These are phyloP conservation scores for Arge pagana DNA, from an alignment of 2,888 invertebrate species.

Conservation along the genomic window DNA sequence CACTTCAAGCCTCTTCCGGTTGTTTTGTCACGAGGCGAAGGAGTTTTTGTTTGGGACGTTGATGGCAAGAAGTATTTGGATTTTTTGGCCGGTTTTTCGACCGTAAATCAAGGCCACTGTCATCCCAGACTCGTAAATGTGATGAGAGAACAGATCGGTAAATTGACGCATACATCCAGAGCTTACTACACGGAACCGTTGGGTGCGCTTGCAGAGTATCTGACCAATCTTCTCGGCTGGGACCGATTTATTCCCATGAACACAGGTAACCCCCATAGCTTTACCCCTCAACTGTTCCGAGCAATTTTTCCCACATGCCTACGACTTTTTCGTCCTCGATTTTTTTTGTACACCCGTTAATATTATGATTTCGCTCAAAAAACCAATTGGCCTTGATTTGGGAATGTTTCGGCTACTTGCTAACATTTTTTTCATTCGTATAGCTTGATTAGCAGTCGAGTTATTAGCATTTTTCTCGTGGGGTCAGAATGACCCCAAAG, in stretches of 20 bases:
- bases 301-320: no score
- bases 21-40: conserved; percentile 68
- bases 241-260: conserved; percentile 85
- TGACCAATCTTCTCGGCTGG: conserved; percentile 73
- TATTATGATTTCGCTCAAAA: no score
- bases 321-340: background rate
- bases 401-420: no score
- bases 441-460: no score
- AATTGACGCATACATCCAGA: conserved; percentile 74
- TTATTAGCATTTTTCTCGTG: no score
- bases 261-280: no score
- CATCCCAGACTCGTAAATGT: conserved; percentile 73
- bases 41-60: conserved; percentile 79
- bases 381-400: no score
- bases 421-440: background rate
- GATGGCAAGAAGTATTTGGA: conserved; percentile 80
- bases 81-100: conserved; percentile 80
- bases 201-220: conserved; percentile 74
- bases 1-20: conserved; percentile 77
- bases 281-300: no score
- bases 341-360: background rate
- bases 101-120: conserved; percentile 81
- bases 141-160: conserved; percentile 64
- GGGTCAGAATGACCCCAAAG: no score
- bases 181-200: conserved; percentile 77